Conservation (phyloP, 2,888 invertebrate genomes). For the Pandemis heparana region DNA sequence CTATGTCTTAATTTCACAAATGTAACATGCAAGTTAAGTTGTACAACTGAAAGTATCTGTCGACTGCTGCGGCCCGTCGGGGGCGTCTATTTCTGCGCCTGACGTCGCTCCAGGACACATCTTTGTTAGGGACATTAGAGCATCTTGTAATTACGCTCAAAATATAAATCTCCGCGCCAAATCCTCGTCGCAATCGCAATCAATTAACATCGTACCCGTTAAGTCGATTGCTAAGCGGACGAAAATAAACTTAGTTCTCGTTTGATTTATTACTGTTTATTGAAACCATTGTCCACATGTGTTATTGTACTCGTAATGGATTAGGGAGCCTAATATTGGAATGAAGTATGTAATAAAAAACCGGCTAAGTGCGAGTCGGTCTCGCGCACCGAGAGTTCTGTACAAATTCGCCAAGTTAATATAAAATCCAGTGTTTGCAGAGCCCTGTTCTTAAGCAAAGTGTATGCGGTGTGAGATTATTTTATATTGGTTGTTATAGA, state of each 20-base stretch:
- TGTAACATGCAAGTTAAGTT: background rate
- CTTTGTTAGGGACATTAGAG: constrained; percentile 74
- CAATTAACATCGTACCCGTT: constrained; percentile 35
- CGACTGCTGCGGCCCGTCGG: constrained; percentile 59
- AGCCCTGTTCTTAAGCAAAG: no score
- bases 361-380: no score
- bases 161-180: constrained; percentile 38
- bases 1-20: background rate
- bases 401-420: no score
- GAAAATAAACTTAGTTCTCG: constrained; percentile 15
- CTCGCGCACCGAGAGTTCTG: no score
- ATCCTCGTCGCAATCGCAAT: constrained; percentile 28
- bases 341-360: background rate
- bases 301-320: constrained; percentile 6
- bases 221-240: constrained; percentile 30
- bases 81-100: constrained; percentile 76
- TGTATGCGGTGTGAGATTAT: no score
- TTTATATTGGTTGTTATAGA: no score
- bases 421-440: no score
- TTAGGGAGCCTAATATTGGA: background rate
- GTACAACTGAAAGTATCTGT: constrained; percentile 11
- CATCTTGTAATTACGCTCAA: constrained; percentile 72
- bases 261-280: constrained; percentile 13
- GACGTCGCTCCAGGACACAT: constrained; percentile 59
- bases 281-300: constrained; percentile 12